Conservation (phyloP, 2,113 vertebrate species). For the Coptodon bakossiorum region DNA sequence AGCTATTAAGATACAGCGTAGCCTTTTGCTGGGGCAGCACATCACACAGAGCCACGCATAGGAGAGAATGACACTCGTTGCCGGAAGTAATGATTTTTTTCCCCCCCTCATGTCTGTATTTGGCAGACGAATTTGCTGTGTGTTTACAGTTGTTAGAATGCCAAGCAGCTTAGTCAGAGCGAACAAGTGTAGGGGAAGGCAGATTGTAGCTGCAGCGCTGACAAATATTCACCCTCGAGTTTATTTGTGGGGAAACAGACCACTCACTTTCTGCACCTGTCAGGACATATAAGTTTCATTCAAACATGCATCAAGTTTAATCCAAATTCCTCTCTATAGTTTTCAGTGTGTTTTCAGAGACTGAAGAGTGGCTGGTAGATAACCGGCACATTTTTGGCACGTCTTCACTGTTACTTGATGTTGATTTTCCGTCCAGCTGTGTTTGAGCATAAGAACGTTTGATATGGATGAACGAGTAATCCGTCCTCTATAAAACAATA, state of each 20-base stretch:
- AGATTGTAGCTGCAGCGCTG: conserved; percentile 13
- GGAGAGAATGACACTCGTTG: background rate
- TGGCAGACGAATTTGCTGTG: conserved; percentile 38
- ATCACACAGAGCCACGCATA: background rate
- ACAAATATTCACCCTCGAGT: conserved; percentile 5
- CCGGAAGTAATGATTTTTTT: background rate
- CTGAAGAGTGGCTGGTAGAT: background rate
- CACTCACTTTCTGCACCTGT: background rate
- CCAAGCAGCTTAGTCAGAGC: conserved; percentile 42
- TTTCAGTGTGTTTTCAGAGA: background rate
- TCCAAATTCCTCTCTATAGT: background rate
- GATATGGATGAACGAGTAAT: background rate
- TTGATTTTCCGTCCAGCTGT: background rate
- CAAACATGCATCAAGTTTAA: background rate
- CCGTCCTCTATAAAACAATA: background rate
- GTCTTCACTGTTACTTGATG: background rate
- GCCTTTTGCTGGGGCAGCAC: background rate
- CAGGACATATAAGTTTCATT: background rate
- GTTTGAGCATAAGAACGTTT: background rate
- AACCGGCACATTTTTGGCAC: background rate
- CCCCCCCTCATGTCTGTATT: background rate
- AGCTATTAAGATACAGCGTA: background rate
- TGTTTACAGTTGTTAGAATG: conserved; percentile 40
- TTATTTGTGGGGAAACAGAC: background rate
- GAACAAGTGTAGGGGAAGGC: conserved; percentile 21